Evolutionary conservation across 2,113 vertebrate genomes (phyloP), one percentile per base, ranked within the genome.

Genomic region (Dissostichus mawsoni): DNA sequence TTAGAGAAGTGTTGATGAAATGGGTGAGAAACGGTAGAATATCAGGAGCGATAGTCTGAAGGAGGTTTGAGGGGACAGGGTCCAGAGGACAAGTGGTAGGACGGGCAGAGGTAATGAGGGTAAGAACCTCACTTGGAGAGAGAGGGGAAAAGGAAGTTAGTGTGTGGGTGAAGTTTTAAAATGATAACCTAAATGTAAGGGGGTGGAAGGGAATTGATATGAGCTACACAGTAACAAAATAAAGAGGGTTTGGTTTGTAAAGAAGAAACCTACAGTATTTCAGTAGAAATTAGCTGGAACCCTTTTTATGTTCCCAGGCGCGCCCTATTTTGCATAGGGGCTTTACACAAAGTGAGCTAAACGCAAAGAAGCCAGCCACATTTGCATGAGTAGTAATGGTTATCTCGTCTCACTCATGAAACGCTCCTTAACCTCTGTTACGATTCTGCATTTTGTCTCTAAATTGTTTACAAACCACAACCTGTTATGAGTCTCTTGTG

Each of bases 271-370:
- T 29, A 29, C 29, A 29, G 29, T 29, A 3, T 29, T 29, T 29
- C 29, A 64, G 20, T 8, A 41, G 5, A 44, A 69, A 16, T 17
- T 9, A n/a, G 7, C 48, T 17, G 10, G 57, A 66, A 29, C 45
- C 16, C 7, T 36, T 76, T 41, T 69, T 62, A 44, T 56, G 81
- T 69, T 51, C 59, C 56, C 58, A 23, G 13, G 18, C 18, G 13
- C 69, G 20, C 9, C 47, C 7, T 41, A 18, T 11, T 93, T 93
- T 92, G 62, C 75, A 85, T 88, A 48, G 7, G 64, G 29, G 8
- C 11, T 33, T 67, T 65, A 87, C 65, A 14, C 58, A 90, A 29
- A 80, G 61, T 45, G 7, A 48, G 16, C 51, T 65, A n/a, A 79
- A 82, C 65, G 17, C 29, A 67, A 70, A 75, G 14, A 33, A 36